Evolutionary conservation across 2,888 invertebrate genomes (phyloP), one percentile per base, ranked within the genome.

Genomic region (Limnephilus marmoratus): DNA sequence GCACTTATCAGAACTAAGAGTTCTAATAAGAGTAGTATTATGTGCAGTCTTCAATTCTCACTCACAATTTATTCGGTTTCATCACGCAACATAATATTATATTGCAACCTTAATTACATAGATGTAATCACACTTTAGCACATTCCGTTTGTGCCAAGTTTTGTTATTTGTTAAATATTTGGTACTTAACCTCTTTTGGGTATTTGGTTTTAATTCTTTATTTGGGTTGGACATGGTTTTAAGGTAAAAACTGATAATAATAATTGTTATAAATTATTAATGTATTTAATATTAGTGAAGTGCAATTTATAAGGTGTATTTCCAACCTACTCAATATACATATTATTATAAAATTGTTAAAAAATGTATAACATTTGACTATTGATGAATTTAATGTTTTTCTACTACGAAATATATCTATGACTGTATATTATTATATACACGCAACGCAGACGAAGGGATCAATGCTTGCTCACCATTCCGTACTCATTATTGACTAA

Each of bases 401-500:
- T 83, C 18, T 41, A 83, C 37, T 24, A 83, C 83, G 15, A 83
- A 15, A 37, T 37, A 3, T 83, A 37, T 24, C 3, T 34, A 29
- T 18, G 12, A 24, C 24, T 86, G n/a, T 86, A 49, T 68, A 68
- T 68, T 68, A 68, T 68, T 68, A 68, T 68, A 68, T 68, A 68
- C 68, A 24, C 9, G 24, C 68, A n/a, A 24, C 5, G 37, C 24
- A 31, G 24, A 24, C 37, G 29, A 80, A 88, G 88, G 88, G 80
- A 88, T 68, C 88, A 80, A 88, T 11, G 87, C 81, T 87, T 83
- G 81, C 85, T 88, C 68, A 88, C 45, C 91, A 91, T 88, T 91
- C 88, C 87, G 89, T 91, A 91, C 83, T 87, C 87, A 86, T 88
- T 68, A 68, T 88, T 49, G 45, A 37, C n/a, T 81, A 90, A 90